phyloP scores from a whole-genome alignment of 2,888 invertebrate genomes.

The Emmelina monodactyla region DNA sequence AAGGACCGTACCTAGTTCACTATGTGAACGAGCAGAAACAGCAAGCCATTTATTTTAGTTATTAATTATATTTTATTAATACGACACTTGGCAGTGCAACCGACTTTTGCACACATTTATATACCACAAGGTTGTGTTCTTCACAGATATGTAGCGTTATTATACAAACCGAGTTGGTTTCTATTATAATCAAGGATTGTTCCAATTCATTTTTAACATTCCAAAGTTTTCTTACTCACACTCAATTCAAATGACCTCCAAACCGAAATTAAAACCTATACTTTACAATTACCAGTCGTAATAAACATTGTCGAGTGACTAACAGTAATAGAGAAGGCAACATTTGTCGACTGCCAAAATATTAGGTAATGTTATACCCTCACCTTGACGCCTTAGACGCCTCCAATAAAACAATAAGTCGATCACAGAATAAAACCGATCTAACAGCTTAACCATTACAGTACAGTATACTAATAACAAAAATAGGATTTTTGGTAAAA shows the following conservation, averaged over 20 bases:
- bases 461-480: constrained; percentile 49
- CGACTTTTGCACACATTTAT: constrained; percentile 34
- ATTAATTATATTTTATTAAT: constrained; percentile 20
- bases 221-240: too few species aligned
- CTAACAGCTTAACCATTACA: constrained; percentile 36
- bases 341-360: neutral
- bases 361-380: neutral
- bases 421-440: constrained; percentile 52
- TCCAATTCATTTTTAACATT: too few species aligned
- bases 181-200: too few species aligned
- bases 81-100: constrained; percentile 52
- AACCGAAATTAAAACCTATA: neutral
- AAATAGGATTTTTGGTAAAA: constrained; percentile 56
- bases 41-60: constrained; percentile 34
- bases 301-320: neutral
- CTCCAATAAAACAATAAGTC: constrained; percentile 29
- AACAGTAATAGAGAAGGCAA: neutral
- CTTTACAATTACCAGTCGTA: neutral
- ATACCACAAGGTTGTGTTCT: constrained; percentile 20
- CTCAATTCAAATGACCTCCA: too few species aligned
- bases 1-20: constrained; percentile 25
- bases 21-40: constrained; percentile 40
- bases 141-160: constrained; percentile 53
- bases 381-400: constrained; percentile 36
- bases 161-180: too few species aligned